Base-by-base conservation (phyloP, 2,888 invertebrate species). In the Oxytorus armatus region DNA sequence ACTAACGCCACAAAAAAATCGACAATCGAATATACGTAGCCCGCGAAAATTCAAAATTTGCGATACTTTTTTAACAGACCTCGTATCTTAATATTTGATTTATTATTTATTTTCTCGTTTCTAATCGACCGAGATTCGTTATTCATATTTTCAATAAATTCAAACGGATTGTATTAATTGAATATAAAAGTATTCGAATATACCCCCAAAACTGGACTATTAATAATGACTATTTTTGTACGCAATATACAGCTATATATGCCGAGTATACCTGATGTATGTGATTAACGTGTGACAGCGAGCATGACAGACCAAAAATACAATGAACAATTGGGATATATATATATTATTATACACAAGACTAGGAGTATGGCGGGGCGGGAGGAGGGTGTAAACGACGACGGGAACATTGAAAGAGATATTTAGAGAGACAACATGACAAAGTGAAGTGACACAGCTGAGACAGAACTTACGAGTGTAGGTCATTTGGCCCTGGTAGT, bases 401-500 rank as follows among this genome's bases (percentile, higher is more conserved):
- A 76, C 77, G 68, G 77, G 75, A 75, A 82, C 69, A 72, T 79
- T 79, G 82, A 77, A 69, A 81, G 75, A 84, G 79, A 82, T 69
- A 81, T 63, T 81, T 57, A 79, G 66, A 84, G 66, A 84, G 85
- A 81, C 79, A 86, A 83, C 84, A 86, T 86, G 86, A 88, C 83
- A 77, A 77, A 87, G 86, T 85, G 89, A 88, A 84, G 78, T 83
- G 83, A 80, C 82, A 80, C 78, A 81, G 82, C 74, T 78, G 73
- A 79, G 86, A 88, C 86, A 90, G 87, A 92, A 96, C 96, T 96
- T 96, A 96, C 96, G 94, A 92, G 95, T 95, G 91, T 95, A 94
- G 92, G 95, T 94, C 93, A 95, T 94, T 93, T 95, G 95, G 93
- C 96, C 96, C 93, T 95, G 96, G 92, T 94, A 94, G 95, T 95